Percentiles rank a stretch among this genome's conserved stretches.
Conservation (phyloP, 2,888 invertebrate species). For the Eupelmus urozonus region DNA sequence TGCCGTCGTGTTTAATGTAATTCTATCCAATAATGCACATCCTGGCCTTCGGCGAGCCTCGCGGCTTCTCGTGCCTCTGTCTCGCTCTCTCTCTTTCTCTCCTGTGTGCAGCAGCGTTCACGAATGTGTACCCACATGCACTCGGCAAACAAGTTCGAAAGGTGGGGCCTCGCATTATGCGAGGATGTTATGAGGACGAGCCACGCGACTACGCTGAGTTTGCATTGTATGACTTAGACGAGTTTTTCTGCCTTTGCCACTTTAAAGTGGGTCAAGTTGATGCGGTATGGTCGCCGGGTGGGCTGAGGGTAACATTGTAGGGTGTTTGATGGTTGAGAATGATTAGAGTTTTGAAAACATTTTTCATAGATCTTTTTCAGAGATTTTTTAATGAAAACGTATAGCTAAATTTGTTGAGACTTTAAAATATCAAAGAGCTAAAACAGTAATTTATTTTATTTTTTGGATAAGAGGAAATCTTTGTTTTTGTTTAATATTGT, state of each 20-base stretch:
- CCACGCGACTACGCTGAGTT: neutral
- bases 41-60: conserved; percentile 72
- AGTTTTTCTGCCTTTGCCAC: neutral
- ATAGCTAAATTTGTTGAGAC: too few species aligned
- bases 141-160: conserved; percentile 62
- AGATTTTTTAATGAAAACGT: too few species aligned
- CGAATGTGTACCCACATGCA: conserved; percentile 43
- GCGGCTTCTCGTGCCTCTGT: neutral
- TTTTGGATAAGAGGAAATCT: too few species aligned
- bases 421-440: too few species aligned
- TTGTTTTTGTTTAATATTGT: too few species aligned
- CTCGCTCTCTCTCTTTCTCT: neutral
- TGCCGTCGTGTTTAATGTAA: conserved; percentile 74
- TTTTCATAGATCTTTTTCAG: too few species aligned
- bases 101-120: neutral
- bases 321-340: neutral
- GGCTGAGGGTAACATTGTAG: neutral
- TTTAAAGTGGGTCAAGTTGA: conserved; percentile 47
- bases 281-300: neutral
- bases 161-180: conserved; percentile 55
- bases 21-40: conserved; percentile 76
- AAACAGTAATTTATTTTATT: too few species aligned
- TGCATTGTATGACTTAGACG: neutral
- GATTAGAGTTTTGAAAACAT: too few species aligned
- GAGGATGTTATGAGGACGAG: neutral